Conservation (phyloP, 2,888 invertebrate species). For the Schrankia costaestrigalis region DNA sequence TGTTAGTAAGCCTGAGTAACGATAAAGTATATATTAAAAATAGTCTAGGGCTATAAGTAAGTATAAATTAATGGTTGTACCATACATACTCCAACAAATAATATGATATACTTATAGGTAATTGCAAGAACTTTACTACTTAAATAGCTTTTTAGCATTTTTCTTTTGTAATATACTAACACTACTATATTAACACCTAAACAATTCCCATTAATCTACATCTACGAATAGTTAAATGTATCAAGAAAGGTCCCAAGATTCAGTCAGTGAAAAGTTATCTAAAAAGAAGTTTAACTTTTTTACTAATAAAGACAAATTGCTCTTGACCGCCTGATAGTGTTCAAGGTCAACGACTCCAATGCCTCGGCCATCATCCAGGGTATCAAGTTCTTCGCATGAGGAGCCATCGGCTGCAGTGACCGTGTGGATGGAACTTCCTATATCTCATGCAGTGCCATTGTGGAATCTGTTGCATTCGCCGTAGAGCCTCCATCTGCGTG, state of each 20-base stretch:
- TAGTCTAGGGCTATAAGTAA: too few relatives aligned
- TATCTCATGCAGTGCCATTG: conserved; percentile 93
- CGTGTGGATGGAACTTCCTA: conserved; percentile 88
- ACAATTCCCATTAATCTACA: too few relatives aligned
- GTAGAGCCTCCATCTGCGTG: conserved; percentile 84
- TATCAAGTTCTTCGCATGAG: conserved; percentile 78
- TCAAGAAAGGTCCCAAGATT: conserved; percentile 17
- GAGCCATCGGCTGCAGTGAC: conserved; percentile 88
- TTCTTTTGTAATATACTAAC: too few relatives aligned
- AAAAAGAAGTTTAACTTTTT: too few relatives aligned
- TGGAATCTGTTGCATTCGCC: conserved; percentile 88
- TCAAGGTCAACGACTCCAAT: conserved; percentile 12
- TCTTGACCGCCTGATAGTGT: neutral
- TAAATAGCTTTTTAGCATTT: too few relatives aligned
- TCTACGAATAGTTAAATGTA: neutral
- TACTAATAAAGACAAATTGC: neutral
- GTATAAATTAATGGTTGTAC: too few relatives aligned
- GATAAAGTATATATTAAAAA: too few relatives aligned
- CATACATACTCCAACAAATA: too few relatives aligned
- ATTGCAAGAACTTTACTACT: too few relatives aligned
- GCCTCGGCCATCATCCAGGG: conserved; percentile 10
- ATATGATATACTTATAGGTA: too few relatives aligned
- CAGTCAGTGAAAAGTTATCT: conserved; percentile 11
- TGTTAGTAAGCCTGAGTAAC: too few relatives aligned
- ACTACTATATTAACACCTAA: too few relatives aligned